Conservation (phyloP, 1,140 invertebrate species). For the Brachionus asplanchnoidis region DNA sequence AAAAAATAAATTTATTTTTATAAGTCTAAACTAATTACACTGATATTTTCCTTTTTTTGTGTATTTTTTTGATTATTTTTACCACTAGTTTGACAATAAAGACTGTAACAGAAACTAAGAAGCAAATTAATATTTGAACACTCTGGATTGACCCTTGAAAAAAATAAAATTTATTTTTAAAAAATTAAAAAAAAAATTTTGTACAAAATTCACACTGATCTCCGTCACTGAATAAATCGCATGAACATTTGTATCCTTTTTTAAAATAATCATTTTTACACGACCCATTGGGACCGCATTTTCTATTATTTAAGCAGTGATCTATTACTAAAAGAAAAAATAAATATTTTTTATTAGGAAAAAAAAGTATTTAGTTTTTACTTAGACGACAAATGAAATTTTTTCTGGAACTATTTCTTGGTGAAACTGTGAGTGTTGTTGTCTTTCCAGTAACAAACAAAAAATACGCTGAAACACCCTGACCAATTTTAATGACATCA, state of each 20-base stretch:
- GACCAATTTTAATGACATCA: background rate
- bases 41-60: background rate
- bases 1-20: no score
- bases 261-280: background rate
- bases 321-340: background rate
- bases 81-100: background rate
- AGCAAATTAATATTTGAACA: background rate
- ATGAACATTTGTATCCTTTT: background rate
- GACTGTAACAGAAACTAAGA: background rate
- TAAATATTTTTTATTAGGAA: background rate
- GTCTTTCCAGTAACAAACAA: background rate
- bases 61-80: background rate
- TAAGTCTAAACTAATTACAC: no score
- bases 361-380: background rate
- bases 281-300: background rate
- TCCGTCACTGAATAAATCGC: background rate
- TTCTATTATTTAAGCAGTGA: background rate
- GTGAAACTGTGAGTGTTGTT: background rate
- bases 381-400: constrained; percentile 19
- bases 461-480: background rate
- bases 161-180: background rate
- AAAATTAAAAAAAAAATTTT: background rate
- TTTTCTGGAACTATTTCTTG: background rate
- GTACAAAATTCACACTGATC: background rate
- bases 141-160: background rate